phyloP scores from a whole-genome alignment of 2,888 invertebrate genomes.

The Blera fallax region DNA sequence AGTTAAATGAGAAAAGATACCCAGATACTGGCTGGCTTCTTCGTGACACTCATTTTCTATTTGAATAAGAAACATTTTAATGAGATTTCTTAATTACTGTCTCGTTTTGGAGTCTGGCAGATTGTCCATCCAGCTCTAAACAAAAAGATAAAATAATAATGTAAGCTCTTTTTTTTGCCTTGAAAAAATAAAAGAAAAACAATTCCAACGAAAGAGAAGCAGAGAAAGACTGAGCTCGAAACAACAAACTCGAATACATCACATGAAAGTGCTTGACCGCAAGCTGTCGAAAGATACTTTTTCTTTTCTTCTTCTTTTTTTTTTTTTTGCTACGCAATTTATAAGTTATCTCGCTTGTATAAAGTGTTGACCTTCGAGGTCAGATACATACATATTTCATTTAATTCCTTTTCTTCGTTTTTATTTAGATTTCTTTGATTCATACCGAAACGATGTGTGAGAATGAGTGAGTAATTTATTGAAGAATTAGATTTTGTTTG shows the following conservation, averaged over 20 bases:
- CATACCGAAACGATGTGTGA: neutral
- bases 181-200: neutral
- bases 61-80: slow-evolving; percentile 16
- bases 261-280: neutral
- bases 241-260: neutral
- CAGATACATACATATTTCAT: slow-evolving; percentile 54
- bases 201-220: neutral
- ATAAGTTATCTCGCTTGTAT: neutral
- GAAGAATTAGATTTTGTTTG: slow-evolving; percentile 31
- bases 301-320: neutral
- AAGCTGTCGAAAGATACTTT: neutral
- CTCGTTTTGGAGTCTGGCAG: neutral
- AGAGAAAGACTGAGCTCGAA: neutral
- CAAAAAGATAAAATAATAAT: neutral
- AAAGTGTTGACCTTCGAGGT: slow-evolving; percentile 46
- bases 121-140: neutral
- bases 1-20: slow-evolving; percentile 14
- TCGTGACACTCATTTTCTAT: slow-evolving; percentile 11
- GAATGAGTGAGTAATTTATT: slow-evolving; percentile 29
- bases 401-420: slow-evolving; percentile 24
- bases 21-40: neutral
- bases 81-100: slow-evolving; percentile 37
- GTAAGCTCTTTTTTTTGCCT: neutral
- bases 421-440: slow-evolving; percentile 9
- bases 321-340: slow-evolving; percentile 2